A percentile compares a stretch with the other conserved stretches of the same genome.
phyloP scores from a whole-genome alignment of 2,888 invertebrate genomes.

The Odontothrips loti region DNA sequence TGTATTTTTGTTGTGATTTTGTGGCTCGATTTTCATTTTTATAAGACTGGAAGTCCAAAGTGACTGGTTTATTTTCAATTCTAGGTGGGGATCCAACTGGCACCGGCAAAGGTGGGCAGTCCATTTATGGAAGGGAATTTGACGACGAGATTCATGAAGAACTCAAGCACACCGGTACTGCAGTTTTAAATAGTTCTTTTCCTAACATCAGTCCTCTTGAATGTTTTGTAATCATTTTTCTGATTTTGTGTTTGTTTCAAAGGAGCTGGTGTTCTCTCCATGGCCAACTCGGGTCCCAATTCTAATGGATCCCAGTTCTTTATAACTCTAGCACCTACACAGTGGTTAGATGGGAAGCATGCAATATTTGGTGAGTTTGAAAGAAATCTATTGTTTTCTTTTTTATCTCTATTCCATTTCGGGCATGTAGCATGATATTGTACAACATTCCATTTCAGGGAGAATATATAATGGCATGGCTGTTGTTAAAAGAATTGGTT shows the following conservation, averaged over 20 bases:
- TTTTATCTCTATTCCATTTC: neutral
- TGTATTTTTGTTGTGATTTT: slow-evolving; percentile 26
- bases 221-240: neutral
- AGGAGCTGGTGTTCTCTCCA: slow-evolving; percentile 74
- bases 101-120: slow-evolving; percentile 92
- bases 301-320: slow-evolving; percentile 99
- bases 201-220: slow-evolving; percentile 1
- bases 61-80: slow-evolving; percentile 29
- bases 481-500: slow-evolving; percentile 85
- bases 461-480: slow-evolving; percentile 83
- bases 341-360: slow-evolving; percentile 97
- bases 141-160: slow-evolving; percentile 93
- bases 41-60: neutral
- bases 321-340: slow-evolving; percentile 91
- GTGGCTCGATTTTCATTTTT: neutral
- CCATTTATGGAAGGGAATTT: slow-evolving; percentile 93
- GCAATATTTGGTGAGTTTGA: slow-evolving; percentile 75
- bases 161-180: slow-evolving; percentile 84
- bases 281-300: slow-evolving; percentile 98
- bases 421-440: neutral
- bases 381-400: slow-evolving; percentile 22
- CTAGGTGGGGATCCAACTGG: slow-evolving; percentile 91
- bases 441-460: slow-evolving; percentile 44
- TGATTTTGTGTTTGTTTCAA: slow-evolving; percentile 23
- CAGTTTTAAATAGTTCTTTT: neutral